phyloP scores from a whole-genome alignment of 2,888 invertebrate genomes.

The Copidosoma aretas region DNA sequence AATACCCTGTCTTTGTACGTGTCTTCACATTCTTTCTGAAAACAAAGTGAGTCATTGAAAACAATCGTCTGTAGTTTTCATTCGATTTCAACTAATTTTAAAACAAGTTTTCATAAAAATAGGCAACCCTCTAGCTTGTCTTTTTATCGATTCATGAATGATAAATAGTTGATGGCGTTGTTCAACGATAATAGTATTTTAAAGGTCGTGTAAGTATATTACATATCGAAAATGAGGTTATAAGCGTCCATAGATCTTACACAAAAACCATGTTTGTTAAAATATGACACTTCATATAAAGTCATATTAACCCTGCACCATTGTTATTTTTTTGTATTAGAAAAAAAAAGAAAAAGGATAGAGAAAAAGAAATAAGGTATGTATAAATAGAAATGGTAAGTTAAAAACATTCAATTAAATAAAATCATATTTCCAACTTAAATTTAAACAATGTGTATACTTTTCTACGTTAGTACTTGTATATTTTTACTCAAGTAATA shows the following conservation, averaged over 20 bases:
- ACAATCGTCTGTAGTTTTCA: slow-evolving; percentile 34
- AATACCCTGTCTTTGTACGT: slow-evolving; percentile 83
- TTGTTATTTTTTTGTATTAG: slow-evolving; percentile 39
- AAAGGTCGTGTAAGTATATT: slow-evolving; percentile 32
- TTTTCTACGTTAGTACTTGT: slow-evolving; percentile 37
- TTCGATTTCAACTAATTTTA: slow-evolving; percentile 13
- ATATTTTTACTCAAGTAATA: slow-evolving; percentile 23
- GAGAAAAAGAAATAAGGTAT: slow-evolving; percentile 39
- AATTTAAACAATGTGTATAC: slow-evolving; percentile 37
- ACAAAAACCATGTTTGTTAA: slow-evolving; percentile 42
- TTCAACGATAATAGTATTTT: slow-evolving; percentile 24
- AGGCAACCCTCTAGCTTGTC: slow-evolving; percentile 12
- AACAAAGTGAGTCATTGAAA: slow-evolving; percentile 64
- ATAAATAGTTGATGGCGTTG: slow-evolving; percentile 30
- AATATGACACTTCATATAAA: slow-evolving; percentile 31
- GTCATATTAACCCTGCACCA: slow-evolving; percentile 40
- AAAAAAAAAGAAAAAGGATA: slow-evolving; percentile 39
- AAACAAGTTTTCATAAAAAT: slow-evolving; percentile 15
- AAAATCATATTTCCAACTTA: slow-evolving; percentile 23
- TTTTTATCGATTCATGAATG: slow-evolving; percentile 38
- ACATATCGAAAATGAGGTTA: slow-evolving; percentile 29
- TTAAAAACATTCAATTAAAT: slow-evolving; percentile 36
- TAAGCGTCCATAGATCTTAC: slow-evolving; percentile 41
- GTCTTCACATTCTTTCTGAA: slow-evolving; percentile 85
- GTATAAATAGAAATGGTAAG: slow-evolving; percentile 32